phyloP scores from a whole-genome alignment of 1,140 invertebrate species.

The Carcinoscorpius rotundicauda region DNA sequence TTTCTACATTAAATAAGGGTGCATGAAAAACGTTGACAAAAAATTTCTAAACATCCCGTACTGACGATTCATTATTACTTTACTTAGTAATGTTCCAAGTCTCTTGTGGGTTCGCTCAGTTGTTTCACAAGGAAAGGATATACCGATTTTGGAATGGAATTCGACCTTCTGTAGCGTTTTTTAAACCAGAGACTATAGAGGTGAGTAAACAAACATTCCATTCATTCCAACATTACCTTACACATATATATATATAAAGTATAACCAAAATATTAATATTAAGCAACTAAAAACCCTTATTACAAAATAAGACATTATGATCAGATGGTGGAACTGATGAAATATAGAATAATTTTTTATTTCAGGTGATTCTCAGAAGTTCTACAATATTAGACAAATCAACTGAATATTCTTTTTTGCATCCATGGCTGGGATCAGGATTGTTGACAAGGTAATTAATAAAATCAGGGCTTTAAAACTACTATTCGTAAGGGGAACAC shows the following conservation, averaged over 20 bases:
- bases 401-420: conserved; percentile 49
- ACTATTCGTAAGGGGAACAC: conserved; percentile 25
- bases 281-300: too few species aligned
- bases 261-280: too few species aligned
- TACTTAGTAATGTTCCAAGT: conserved; percentile 20
- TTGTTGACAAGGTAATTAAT: conserved; percentile 35
- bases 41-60: too few species aligned
- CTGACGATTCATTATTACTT: too few species aligned
- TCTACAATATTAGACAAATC: conserved; percentile 51
- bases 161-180: conserved; percentile 20
- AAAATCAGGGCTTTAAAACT: conserved; percentile 20
- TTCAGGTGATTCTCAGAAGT: conserved; percentile 45
- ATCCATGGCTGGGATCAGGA: conserved; percentile 50
- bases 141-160: conserved; percentile 22
- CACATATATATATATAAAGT: too few species aligned
- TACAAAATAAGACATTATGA: too few species aligned
- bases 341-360: too few species aligned
- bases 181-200: conserved; percentile 24
- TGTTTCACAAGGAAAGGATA: conserved; percentile 20
- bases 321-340: too few species aligned
- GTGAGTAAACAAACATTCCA: not conserved
- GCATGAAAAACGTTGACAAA: too few species aligned
- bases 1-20: too few species aligned
- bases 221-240: too few species aligned
- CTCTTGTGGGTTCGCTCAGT: conserved; percentile 19